Evolutionary conservation across 37 sponge, comb jelly and placozoan genomes (phyloP).

Genomic region (Aphrocallistes beatrix): DNA sequence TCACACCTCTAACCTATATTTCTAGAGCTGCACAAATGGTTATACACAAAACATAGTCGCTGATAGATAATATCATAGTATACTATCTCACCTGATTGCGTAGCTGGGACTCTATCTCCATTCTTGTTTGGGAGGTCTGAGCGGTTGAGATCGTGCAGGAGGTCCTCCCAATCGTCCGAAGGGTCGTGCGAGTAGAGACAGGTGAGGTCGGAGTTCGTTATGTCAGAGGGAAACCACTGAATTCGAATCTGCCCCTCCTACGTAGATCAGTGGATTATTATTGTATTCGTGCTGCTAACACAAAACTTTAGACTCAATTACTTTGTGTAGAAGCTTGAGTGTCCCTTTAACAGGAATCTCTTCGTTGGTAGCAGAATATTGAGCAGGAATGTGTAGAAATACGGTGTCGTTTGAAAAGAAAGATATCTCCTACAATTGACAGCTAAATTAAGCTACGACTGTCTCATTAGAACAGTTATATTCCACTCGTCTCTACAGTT

Average conservation of each 20-base stretch:
- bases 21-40: no score
- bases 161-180: neutral
- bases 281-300: no score
- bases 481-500: no score
- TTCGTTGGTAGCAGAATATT: slow-evolving; percentile 4
- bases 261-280: no score
- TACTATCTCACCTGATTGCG: no score
- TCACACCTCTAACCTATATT: no score
- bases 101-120: neutral
- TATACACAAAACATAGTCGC: no score
- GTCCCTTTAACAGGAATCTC: neutral
- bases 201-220: neutral
- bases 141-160: neutral
- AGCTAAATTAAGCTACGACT: neutral
- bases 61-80: no score
- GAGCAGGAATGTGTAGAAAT: slow-evolving; percentile 2
- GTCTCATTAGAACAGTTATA: neutral
- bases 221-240: neutral
- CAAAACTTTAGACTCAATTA: neutral
- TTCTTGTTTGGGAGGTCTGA: neutral
- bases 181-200: slow-evolving; percentile 14
- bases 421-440: neutral
- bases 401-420: neutral
- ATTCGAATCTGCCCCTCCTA: neutral
- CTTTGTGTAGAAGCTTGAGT: neutral